These are phyloP conservation scores for Ceyx cyanopectus DNA, from an alignment of 2,113 vertebrate species.

Conservation along the genomic window DNA sequence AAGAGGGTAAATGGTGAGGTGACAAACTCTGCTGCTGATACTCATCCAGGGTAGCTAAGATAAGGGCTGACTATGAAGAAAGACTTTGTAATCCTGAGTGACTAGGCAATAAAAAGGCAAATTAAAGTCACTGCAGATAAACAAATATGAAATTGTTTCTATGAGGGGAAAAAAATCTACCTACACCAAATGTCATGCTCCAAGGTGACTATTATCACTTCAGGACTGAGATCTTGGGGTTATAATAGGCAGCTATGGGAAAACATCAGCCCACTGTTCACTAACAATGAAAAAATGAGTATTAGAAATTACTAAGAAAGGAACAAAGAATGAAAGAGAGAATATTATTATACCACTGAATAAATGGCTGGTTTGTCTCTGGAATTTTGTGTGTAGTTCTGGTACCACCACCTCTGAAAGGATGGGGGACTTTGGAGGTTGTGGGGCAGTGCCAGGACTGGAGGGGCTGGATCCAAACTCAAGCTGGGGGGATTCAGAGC, in stretches of 20 bases:
- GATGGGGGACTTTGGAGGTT: not conserved
- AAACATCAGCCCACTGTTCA: not conserved
- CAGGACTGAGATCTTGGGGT: slow-evolving; percentile 4
- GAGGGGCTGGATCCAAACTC: too few relatives aligned
- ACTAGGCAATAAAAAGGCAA: slow-evolving; percentile 18
- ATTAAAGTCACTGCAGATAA: not conserved
- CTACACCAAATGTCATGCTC: not conserved
- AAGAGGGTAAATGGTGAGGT: slow-evolving; percentile 47
- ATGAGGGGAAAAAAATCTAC: not conserved
- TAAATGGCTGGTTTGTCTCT: not conserved
- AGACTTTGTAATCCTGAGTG: not conserved
- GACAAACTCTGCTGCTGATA: slow-evolving; percentile 29
- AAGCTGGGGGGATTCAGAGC: too few relatives aligned
- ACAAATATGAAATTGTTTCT: not conserved
- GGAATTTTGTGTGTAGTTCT: not conserved
- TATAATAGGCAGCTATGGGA: not conserved
- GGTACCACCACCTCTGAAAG: not conserved
- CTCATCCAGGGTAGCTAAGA: not conserved
- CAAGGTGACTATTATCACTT: not conserved
- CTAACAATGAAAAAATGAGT: not conserved
- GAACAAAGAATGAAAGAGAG: not conserved
- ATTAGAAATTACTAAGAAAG: slow-evolving; percentile 2
- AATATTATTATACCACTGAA: not conserved
- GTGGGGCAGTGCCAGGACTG: too few relatives aligned
- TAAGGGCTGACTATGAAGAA: not conserved